A percentile compares a stretch with the other conserved stretches of the same genome.
phyloP scores from a whole-genome alignment of 2,888 invertebrate genomes.

The Gymnoscelis rufifasciata region DNA sequence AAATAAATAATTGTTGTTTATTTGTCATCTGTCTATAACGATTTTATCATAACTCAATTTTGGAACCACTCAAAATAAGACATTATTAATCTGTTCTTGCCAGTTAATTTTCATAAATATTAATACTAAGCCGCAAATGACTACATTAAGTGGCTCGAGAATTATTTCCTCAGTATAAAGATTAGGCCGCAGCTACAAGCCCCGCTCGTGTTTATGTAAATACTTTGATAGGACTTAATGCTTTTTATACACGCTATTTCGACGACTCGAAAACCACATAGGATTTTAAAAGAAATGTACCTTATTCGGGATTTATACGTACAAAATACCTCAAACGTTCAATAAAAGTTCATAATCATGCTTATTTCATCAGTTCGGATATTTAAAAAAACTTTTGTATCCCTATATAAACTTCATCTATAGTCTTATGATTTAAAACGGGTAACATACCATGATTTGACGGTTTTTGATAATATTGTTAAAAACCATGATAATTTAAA shows the following conservation, averaged over 20 bases:
- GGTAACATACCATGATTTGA: too few species aligned
- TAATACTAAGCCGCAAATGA: conserved; percentile 19
- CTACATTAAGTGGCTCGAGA: conserved; percentile 25
- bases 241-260: conserved; percentile 35
- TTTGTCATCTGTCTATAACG: too few species aligned
- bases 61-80: conserved; percentile 1
- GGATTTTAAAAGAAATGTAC: not conserved
- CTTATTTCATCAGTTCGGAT: too few species aligned
- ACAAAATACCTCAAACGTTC: too few species aligned
- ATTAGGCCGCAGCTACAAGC: conserved; percentile 34
- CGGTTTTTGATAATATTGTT: too few species aligned
- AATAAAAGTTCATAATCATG: too few species aligned
- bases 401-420: too few species aligned
- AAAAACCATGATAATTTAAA: too few species aligned
- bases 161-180: conserved; percentile 40
- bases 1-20: too few species aligned
- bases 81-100: conserved; percentile 8
- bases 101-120: conserved; percentile 25
- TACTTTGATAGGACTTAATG: conserved; percentile 42
- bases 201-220: conserved; percentile 44
- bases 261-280: conserved; percentile 2
- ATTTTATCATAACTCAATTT: not conserved
- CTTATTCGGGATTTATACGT: too few species aligned
- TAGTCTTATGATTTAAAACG: too few species aligned
- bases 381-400: too few species aligned